Evolutionary conservation across 37 sponge, comb jelly and placozoan genomes (phyloP), one percentile per base, ranked within the genome.

Genomic region (Haliclona indistincta): DNA sequence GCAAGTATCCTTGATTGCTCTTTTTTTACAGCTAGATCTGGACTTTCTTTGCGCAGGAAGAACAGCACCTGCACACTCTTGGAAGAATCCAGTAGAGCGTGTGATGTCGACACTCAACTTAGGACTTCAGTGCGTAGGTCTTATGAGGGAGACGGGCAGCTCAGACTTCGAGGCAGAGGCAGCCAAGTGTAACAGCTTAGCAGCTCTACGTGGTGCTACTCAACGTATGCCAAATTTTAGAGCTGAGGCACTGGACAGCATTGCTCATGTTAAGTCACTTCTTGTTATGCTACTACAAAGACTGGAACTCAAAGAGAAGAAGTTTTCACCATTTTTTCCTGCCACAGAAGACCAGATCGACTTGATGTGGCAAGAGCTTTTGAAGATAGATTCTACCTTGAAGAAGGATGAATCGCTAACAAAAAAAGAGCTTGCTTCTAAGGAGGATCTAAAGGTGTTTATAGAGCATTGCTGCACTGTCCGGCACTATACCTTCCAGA

Each of bases 71-170:
- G 17, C 61, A 22, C 54, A 81, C 29, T 72, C 66, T 23, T 81
- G 75, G 69, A 53, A 38, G 47, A 82, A 69, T 36, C 77, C 84
- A 29, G 74, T 25, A 29, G 70, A 76, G 43, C 4, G 55, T 20
- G 47, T 74, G 29, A 83, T 43, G 38, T 63, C 40, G 22, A 29
- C 43, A 5, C 43, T 84, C 0, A 75, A 76, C 72, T 15, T 84
- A 2, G 77, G 77, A 2, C 68, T 86, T 23, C 87, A 86, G 56
- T 76, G 64, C n/a, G 75, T 86, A 19, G 87, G 81, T 13, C 32
- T 86, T 4, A 73, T 73, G 74, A 30, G 76, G 26, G 33, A 40
- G 8, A 49, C 2, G 7, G 69, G 74, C 64, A 0, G 26, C n/a
- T 64, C 62, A 38, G 73, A 19, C 20, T 38, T 58, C 13, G 82